These are phyloP conservation scores for Forbesichthys papilliferus DNA, from an alignment of 2,113 vertebrate genomes.

Conservation along the genomic window DNA sequence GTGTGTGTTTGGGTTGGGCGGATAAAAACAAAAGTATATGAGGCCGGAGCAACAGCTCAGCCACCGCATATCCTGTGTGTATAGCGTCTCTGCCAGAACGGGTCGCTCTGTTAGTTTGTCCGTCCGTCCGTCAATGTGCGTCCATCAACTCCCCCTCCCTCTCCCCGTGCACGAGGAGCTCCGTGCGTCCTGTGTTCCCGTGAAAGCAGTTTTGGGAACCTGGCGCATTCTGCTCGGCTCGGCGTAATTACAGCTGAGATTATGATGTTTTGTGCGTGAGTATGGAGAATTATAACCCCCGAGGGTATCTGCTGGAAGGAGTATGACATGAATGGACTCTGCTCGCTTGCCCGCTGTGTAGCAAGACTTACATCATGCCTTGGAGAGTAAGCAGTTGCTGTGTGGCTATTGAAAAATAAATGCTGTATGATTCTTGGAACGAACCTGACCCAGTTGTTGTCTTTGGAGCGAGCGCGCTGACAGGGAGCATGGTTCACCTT, in stretches of 20 bases:
- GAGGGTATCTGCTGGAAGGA: slow-evolving; percentile 58
- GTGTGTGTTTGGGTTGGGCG: neutral
- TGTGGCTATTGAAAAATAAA: slow-evolving; percentile 52
- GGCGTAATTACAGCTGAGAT: slow-evolving; percentile 56
- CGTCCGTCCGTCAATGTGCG: slow-evolving; percentile 12
- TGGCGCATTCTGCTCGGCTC: slow-evolving; percentile 31
- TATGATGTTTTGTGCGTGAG: slow-evolving; percentile 67
- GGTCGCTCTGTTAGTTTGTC: slow-evolving; percentile 25
- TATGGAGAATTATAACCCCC: slow-evolving; percentile 61
- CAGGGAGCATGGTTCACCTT: slow-evolving; percentile 43
- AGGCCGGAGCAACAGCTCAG: slow-evolving; percentile 23
- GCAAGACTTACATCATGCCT: slow-evolving; percentile 59
- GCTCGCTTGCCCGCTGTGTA: slow-evolving; percentile 37
- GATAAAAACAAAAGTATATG: slow-evolving; percentile 1
- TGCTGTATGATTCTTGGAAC: slow-evolving; percentile 56
- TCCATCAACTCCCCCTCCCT: neutral
- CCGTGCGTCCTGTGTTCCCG: slow-evolving; percentile 14
- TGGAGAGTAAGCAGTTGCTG: slow-evolving; percentile 29
- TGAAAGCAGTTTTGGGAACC: slow-evolving; percentile 29
- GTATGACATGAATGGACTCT: slow-evolving; percentile 53
- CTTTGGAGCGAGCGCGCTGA: slow-evolving; percentile 49
- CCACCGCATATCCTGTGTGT: slow-evolving; percentile 1
- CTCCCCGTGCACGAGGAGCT: slow-evolving; percentile 20
- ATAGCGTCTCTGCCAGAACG: slow-evolving; percentile 39
- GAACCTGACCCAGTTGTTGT: slow-evolving; percentile 48